phyloP scores from a whole-genome alignment of 2,113 vertebrate genomes.

The Fulica atra region DNA sequence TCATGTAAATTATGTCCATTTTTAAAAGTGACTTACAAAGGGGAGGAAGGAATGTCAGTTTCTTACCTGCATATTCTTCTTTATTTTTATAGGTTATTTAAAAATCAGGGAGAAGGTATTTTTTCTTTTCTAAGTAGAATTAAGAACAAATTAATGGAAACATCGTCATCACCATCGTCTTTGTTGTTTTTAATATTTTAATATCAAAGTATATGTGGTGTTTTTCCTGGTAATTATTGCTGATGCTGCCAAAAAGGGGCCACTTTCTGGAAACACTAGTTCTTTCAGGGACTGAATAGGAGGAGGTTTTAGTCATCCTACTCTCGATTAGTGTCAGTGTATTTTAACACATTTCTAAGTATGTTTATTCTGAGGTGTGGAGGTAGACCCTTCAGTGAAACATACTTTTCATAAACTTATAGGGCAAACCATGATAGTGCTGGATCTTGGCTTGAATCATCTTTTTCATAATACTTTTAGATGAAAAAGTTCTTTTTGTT shows the following conservation, averaged over 20 bases:
- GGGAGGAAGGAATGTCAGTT: neutral
- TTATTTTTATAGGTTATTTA: neutral
- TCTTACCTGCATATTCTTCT: neutral
- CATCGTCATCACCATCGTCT: neutral
- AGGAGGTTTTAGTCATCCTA: neutral
- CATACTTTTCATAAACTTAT: neutral
- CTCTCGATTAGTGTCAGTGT: neutral
- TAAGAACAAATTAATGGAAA: neutral
- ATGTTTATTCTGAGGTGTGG: neutral
- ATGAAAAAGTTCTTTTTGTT: neutral
- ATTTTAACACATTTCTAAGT: neutral
- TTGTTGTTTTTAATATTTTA: neutral
- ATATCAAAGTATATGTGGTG: neutral
- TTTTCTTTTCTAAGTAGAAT: neutral
- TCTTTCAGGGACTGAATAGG: neutral
- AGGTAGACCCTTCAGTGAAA: neutral
- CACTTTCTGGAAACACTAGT: neutral
- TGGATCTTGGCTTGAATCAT: neutral
- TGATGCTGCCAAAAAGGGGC: neutral
- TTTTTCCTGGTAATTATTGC: neutral
- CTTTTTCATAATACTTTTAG: neutral
- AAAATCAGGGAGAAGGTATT: neutral
- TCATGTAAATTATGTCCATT: slow-evolving; percentile 24
- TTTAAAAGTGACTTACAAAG: neutral
- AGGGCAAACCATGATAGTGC: neutral